These are phyloP conservation scores for Dicaeum eximium DNA, from an alignment of 2,113 vertebrate species.

Conservation along the genomic window DNA sequence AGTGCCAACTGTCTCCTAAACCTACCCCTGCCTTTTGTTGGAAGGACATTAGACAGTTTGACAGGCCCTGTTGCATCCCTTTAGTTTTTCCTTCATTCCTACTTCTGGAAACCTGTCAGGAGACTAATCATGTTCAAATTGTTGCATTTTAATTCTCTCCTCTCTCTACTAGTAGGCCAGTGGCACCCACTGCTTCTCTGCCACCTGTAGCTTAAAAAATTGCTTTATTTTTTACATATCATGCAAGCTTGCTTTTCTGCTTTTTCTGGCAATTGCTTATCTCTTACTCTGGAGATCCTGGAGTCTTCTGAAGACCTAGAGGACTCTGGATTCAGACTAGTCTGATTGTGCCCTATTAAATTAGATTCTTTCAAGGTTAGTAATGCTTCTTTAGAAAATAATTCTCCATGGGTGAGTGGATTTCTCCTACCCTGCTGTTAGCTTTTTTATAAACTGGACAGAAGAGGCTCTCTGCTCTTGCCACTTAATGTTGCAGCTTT, in stretches of 20 bases:
- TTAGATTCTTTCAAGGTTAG: not conserved
- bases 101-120: not conserved
- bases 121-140: not conserved
- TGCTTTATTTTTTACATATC: not conserved
- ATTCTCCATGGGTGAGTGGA: not conserved
- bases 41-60: not conserved
- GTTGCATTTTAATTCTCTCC: not conserved
- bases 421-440: not conserved
- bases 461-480: not conserved
- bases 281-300: not conserved
- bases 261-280: not conserved
- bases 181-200: not conserved
- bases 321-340: not conserved
- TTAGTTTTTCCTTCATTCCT: not conserved
- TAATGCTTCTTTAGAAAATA: not conserved
- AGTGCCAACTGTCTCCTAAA: not conserved
- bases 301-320: not conserved
- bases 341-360: not conserved
- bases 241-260: not conserved
- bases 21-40: not conserved
- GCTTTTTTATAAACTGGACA: not conserved
- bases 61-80: not conserved
- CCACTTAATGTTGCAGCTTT: not conserved
- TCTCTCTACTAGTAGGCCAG: not conserved
- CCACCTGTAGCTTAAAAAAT: not conserved